phyloP scores from a whole-genome alignment of 1,140 invertebrate species.

The Euwallacea fornicatus region DNA sequence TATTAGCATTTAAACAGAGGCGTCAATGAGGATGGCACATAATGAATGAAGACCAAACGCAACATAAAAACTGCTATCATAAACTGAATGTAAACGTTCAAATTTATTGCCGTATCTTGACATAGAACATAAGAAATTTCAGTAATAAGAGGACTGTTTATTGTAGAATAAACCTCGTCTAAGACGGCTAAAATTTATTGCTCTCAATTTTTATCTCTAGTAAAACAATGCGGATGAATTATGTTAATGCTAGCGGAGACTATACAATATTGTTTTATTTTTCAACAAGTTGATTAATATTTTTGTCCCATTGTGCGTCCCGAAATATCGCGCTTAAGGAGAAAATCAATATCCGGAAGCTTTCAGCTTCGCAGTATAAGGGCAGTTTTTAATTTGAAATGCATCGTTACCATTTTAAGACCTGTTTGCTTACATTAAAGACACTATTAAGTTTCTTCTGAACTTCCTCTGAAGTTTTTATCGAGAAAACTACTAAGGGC shows the following conservation, averaged over 20 bases:
- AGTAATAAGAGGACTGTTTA: conserved; percentile 32
- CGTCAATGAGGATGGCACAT: conserved; percentile 15
- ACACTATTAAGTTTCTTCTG: conserved; percentile 4
- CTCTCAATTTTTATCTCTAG: conserved; percentile 29
- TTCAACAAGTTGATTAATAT: no score
- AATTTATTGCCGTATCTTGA: conserved; percentile 25
- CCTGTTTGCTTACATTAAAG: not conserved
- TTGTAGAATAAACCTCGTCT: conserved; percentile 29
- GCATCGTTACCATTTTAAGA: conserved; percentile 8
- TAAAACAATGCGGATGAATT: conserved; percentile 25
- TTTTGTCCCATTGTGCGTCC: no score
- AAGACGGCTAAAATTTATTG: conserved; percentile 25
- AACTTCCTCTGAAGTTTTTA: conserved; percentile 1
- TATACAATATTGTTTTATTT: conserved; percentile 19
- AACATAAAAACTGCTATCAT: conserved; percentile 29
- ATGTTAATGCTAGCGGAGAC: conserved; percentile 15
- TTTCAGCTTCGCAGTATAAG: no score
- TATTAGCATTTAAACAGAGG: not conserved
- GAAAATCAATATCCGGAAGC: no score
- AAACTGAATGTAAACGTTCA: conserved; percentile 17
- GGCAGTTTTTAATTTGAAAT: not conserved
- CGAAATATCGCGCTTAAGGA: no score
- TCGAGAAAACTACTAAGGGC: not conserved
- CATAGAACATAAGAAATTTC: conserved; percentile 30
- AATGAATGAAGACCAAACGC: conserved; percentile 22